phyloP scores from a whole-genome alignment of 2,113 vertebrate species.

The Zapus hudsonius region DNA sequence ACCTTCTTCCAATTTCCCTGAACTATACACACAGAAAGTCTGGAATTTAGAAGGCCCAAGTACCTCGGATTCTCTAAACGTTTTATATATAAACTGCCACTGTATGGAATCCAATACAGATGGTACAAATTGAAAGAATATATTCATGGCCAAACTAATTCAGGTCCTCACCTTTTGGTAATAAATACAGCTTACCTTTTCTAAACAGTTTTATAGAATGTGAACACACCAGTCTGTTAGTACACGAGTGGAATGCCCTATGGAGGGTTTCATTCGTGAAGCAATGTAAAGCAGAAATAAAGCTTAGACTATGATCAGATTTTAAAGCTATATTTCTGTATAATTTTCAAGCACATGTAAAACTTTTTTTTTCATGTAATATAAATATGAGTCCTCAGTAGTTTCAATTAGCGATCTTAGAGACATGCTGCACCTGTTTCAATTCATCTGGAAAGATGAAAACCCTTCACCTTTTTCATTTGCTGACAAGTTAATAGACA shows the following conservation, averaged over 20 bases:
- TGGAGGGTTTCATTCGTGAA: constrained; percentile 21
- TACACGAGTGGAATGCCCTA: not conserved
- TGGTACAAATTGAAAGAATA: constrained; percentile 33
- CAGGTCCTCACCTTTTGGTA: not conserved
- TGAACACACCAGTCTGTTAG: constrained; percentile 3
- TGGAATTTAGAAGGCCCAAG: not conserved
- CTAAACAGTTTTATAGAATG: not conserved
- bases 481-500: constrained; percentile 79
- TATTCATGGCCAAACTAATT: not conserved
- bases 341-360: constrained; percentile 61
- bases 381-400: constrained; percentile 67
- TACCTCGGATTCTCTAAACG: not conserved
- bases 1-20: not conserved
- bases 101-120: not conserved
- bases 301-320: constrained; percentile 4
- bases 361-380: constrained; percentile 63
- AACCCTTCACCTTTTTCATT: constrained; percentile 72
- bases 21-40: not conserved
- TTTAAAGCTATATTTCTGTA: constrained; percentile 56
- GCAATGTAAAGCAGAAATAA: constrained; percentile 51
- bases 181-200: not conserved
- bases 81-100: not conserved
- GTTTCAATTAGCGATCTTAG: constrained; percentile 74
- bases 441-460: constrained; percentile 72
- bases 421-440: constrained; percentile 67